Evolutionary conservation across 2,113 vertebrate species (phyloP).

Genomic region (Syrmaticus mikado): DNA sequence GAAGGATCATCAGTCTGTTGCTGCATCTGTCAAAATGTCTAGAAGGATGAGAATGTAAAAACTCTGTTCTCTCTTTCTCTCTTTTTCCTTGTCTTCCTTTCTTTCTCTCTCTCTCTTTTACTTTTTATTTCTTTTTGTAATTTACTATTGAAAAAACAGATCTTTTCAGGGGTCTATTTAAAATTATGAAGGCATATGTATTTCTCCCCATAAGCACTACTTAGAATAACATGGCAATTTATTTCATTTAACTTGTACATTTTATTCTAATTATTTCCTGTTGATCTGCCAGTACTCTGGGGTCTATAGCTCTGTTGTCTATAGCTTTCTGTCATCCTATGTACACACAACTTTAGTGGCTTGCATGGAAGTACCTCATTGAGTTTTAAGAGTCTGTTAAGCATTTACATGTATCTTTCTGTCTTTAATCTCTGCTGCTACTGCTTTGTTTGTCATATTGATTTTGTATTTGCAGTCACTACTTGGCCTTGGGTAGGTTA

Average conservation of each 20-base stretch:
- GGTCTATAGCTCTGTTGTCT: neutral
- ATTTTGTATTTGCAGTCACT: constrained; percentile 15
- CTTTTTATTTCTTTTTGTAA: neutral
- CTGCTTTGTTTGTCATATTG: constrained; percentile 6
- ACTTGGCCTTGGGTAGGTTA: neutral
- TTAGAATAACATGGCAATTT: neutral
- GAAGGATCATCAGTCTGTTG: neutral
- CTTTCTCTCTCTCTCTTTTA: neutral
- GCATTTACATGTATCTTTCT: neutral
- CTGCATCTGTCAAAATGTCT: neutral
- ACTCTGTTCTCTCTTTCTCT: neutral
- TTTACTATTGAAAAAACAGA: neutral
- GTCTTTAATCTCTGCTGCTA: neutral
- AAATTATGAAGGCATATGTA: neutral
- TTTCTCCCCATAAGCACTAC: neutral
- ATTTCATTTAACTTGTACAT: constrained; percentile 12
- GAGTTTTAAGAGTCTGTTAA: neutral
- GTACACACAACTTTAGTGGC: neutral
- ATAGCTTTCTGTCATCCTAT: neutral
- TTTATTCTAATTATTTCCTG: constrained; percentile 39
- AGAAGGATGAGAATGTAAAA: neutral
- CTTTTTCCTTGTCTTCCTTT: neutral
- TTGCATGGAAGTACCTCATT: neutral
- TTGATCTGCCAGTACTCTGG: neutral
- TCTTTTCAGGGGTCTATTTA: neutral